Conservation (phyloP, 1,140 invertebrate genomes). For the Papilio xuthus region DNA sequence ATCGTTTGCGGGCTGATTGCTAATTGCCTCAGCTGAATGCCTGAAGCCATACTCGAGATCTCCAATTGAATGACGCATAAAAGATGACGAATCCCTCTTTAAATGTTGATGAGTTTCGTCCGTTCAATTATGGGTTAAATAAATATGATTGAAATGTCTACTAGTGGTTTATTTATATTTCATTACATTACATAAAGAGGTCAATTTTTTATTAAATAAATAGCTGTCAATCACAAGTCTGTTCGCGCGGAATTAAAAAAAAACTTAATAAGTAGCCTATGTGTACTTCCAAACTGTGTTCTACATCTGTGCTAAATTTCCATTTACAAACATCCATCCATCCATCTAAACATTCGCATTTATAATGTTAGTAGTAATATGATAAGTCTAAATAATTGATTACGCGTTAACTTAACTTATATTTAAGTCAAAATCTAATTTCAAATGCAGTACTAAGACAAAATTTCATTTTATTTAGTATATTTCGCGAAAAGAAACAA, state of each 20-base stretch:
- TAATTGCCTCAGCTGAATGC: slow-evolving; percentile 37
- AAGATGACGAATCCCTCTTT: slow-evolving; percentile 32
- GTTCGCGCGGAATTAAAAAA: too few species aligned
- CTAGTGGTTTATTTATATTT: not conserved
- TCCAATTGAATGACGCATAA: slow-evolving; percentile 35
- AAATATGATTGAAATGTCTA: not conserved
- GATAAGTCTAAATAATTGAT: too few species aligned
- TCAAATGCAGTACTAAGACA: too few species aligned
- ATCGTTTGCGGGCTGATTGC: slow-evolving; percentile 32
- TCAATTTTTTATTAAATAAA: too few species aligned
- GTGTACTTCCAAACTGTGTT: too few species aligned
- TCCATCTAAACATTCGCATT: too few species aligned
- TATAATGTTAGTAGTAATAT: too few species aligned
- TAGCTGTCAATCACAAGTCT: too few species aligned
- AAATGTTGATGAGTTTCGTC: slow-evolving; percentile 19
- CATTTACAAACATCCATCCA: too few species aligned
- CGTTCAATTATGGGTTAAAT: not conserved
- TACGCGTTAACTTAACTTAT: too few species aligned
- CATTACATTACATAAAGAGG: not conserved
- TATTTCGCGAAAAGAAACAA: not conserved
- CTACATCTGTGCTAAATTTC: too few species aligned
- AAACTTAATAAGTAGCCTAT: too few species aligned
- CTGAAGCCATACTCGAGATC: slow-evolving; percentile 31
- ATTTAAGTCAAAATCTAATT: not conserved
- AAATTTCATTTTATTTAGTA: not conserved